A percentile compares a stretch with the other conserved stretches of the same genome.
Conservation (phyloP, 37 sponge, comb jelly and placozoan genomes). For the Geodia barretti region DNA sequence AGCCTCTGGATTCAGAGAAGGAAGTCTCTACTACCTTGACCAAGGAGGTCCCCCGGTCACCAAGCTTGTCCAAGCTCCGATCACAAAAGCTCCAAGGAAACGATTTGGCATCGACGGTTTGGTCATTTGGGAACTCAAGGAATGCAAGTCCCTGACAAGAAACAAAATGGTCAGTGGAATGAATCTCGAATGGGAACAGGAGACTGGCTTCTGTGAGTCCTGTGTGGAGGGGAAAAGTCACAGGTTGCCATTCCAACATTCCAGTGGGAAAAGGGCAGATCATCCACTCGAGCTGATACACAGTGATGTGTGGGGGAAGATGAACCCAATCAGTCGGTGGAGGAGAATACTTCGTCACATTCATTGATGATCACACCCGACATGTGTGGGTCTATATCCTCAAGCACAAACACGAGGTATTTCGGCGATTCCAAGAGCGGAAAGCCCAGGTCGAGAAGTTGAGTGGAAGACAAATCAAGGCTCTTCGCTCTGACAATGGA, state of each 20-base stretch:
- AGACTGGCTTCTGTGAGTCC: conserved; percentile 28
- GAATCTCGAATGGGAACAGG: not conserved
- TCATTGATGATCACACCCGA: no score
- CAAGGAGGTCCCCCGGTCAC: not conserved
- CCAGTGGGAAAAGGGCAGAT: not conserved
- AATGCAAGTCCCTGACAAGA: conserved; percentile 16
- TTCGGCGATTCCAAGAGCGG: conserved; percentile 16
- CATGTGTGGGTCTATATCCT: no score
- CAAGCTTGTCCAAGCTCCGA: no score
- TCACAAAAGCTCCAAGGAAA: no score
- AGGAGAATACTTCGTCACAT: no score
- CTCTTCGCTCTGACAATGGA: conserved; percentile 1
- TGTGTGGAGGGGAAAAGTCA: conserved; percentile 41
- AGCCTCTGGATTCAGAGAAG: not conserved
- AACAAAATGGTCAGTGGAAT: conserved; percentile 31
- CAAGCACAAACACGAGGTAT: conserved; percentile 12
- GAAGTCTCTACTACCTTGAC: conserved; percentile 57
- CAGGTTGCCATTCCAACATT: conserved; percentile 21
- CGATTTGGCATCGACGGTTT: no score
- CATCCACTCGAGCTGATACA: conserved; percentile 29
- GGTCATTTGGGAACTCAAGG: conserved; percentile 31
- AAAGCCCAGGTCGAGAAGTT: conserved; percentile 3
- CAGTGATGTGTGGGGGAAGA: no score
- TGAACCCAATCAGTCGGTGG: no score
- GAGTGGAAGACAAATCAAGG: not conserved